Percentiles rank a stretch among this genome's conserved stretches.
Conservation (phyloP, 1,140 invertebrate species). For the Ceratosolen solmsi region DNA sequence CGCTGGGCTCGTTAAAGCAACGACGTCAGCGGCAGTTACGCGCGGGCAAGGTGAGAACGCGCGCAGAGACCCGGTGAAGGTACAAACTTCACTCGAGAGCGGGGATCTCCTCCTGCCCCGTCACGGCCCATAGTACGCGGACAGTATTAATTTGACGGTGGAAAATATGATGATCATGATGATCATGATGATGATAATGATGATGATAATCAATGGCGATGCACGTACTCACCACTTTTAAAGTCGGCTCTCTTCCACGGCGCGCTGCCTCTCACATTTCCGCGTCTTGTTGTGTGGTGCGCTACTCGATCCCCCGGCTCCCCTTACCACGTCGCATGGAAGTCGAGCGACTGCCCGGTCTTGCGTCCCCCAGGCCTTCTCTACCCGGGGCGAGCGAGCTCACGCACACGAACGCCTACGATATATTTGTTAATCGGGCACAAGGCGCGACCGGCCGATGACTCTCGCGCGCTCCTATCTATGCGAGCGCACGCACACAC, state of each 20-base stretch:
- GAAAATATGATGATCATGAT: background rate
- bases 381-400: background rate
- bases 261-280: background rate
- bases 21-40: no score
- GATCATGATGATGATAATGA: background rate
- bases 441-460: background rate
- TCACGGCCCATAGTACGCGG: no score
- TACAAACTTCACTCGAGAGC: no score
- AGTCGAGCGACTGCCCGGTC: background rate
- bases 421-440: background rate
- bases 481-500: no score
- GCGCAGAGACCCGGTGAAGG: no score
- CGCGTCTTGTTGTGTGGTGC: background rate
- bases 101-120: no score
- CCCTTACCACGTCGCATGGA: no score
- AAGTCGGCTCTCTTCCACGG: background rate
- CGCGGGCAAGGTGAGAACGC: background rate
- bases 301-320: no score
- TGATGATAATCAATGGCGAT: no score
- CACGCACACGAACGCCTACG: background rate
- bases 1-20: background rate
- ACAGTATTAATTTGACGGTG: background rate
- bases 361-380: background rate
- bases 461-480: no score
- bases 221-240: slow-evolving; percentile 23